Evolutionary conservation across 2,888 invertebrate genomes (phyloP).

Genomic region (Caenorhabditis plicata): DNA sequence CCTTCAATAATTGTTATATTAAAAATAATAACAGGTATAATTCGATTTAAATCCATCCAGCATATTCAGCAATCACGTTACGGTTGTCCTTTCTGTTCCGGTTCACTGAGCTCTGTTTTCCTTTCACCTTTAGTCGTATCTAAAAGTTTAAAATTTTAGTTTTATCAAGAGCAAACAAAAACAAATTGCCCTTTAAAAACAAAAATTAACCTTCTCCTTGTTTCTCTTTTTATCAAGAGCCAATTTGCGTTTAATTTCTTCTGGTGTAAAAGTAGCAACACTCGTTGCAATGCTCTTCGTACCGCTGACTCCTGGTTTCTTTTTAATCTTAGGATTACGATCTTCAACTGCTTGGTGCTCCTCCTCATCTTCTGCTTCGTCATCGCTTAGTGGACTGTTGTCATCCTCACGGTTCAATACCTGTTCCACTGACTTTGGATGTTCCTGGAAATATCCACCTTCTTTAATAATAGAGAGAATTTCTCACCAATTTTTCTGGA

Average conservation of each 20-base stretch:
- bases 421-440: constrained; percentile 9
- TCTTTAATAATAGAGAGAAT: constrained; percentile 1
- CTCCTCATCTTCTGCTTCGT: constrained; percentile 14
- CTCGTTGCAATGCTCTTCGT: constrained; percentile 37
- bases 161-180: too few species aligned
- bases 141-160: constrained; percentile 12
- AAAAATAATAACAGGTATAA: constrained; percentile 1
- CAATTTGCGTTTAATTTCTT: constrained; percentile 56
- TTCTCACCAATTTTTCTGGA: constrained; percentile 15
- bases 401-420: constrained; percentile 7
- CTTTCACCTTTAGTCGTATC: constrained; percentile 57
- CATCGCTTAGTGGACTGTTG: not conserved
- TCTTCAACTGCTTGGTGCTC: constrained; percentile 18
- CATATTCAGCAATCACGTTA: constrained; percentile 60
- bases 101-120: constrained; percentile 59
- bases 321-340: constrained; percentile 14
- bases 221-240: constrained; percentile 48
- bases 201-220: constrained; percentile 51
- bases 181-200: not conserved
- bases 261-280: constrained; percentile 51
- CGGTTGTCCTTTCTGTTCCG: constrained; percentile 59
- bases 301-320: constrained; percentile 3
- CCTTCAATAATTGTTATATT: not conserved
- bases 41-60: constrained; percentile 53
- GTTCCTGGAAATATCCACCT: constrained; percentile 10